Evolutionary conservation across 2,888 invertebrate genomes (phyloP), one percentile per base, ranked within the genome.

Genomic region (Ectemnius continuus): DNA sequence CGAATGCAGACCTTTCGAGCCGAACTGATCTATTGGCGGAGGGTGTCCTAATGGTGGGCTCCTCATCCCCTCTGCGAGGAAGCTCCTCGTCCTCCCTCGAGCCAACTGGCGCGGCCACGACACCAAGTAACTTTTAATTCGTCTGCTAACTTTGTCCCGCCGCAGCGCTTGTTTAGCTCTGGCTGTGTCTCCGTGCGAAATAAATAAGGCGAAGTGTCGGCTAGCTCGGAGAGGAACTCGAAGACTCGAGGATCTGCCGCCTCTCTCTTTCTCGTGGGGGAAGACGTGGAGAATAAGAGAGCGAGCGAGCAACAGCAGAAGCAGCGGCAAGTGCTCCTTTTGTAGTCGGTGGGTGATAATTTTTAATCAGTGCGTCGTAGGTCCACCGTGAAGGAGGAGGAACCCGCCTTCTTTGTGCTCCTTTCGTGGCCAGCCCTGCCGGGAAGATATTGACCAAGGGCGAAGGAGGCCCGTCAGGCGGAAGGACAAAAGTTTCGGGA

Each of bases 301-400:
- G 68, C 60, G 62, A 63, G 62, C 5, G 57, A 66, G 67, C 56
- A 62, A 75, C 65, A 45, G 65, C 46, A 61, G 45, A 71, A 58
- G 71, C 46, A 80, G 76, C 58, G 76, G 78, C 78, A 73, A 83
- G 82, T 82, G 85, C 76, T 81, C 83, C 87, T 83, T 87, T 88
- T 87, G 85, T 87, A 86, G 84, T 85, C 78, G 80, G 78, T 79
- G 84, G 88, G 88, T 88, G 88, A 88, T 89, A 89, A 89, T 89
- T 89, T 89, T 89, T 89, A 89, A 89, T 89, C 89, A 89, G 87
- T 82, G 86, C 81, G 84, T 84, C 85, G 83, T 80, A 79, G 78
- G 79, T 84, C 81, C 84, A 75, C 76, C 83, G 77, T 78, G 81
- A 81, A 77, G 77, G 36, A 36, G 36, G 36, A 36, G 36, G 72